Evolutionary conservation across 2,797 vertebrate species (phyloP), one percentile per base, ranked within the genome.

Genomic region (Chromobotia macracanthus): DNA sequence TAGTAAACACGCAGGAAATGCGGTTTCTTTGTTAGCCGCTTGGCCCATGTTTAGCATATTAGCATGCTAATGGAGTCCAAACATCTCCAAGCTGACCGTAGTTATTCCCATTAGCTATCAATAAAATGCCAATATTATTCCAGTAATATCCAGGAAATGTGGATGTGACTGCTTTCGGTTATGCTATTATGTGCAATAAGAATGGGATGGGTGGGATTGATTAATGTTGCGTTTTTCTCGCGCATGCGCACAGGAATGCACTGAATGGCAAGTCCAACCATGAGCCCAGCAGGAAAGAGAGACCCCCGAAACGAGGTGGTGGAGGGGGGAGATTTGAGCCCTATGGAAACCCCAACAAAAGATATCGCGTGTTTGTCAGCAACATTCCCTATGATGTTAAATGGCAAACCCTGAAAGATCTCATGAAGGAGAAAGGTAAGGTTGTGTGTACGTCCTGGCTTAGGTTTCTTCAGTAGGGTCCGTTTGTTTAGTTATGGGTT

Each of bases 361-460:
- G 97, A 94, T 98, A 96, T 89, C 89, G 96, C 9, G 97, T 97
- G 65, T 98, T 98, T 91, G 97, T 99, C 90, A 98, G 97, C 91
- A 99, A 99, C 92, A 99, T 99, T 84, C 97, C 97, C 0, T 98
- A 98, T 64, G 97, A 99, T 88, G 96, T 99, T 82, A 99, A 99
- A 90, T 99, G 97, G 97, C 97, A 99, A 90, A 94, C 96, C 7
- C 95, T 99, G 51, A 98, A 99, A 92, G 97, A 98, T 88, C 93
- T 98, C 83, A 97, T 99, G 91, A 99, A 98, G 91, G 97, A 98
- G 87, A 98, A 97, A 97, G 97, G 97, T 98, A 97, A 91, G 88
- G 12, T 15, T 83, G 51, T 3, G n/a, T 23, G 19, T 0, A 0
- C 28, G 5, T 6, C 67, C n/a, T 23, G 1, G 6, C 25, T 5